Base-by-base conservation (phyloP, 2,888 invertebrate species). In the Lypha dubia region DNA sequence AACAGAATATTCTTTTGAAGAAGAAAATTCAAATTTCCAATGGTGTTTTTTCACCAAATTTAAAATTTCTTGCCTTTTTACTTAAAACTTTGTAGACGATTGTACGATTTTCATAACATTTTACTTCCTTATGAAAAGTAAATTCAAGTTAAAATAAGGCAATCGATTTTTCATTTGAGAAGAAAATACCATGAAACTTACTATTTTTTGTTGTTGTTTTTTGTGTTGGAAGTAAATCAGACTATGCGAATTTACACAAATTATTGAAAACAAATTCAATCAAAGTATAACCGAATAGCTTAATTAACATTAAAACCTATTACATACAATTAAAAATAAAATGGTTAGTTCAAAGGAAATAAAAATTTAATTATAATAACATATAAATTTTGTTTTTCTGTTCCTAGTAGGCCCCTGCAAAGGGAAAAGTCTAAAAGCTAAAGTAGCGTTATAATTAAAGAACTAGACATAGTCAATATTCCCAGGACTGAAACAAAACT, bases 341-440 rank as follows among this genome's bases (percentile, higher is more conserved):
- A 79, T 46, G 73, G 79, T 83, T 83, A 85, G 77, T 82, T 82
- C 65, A 80, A 85, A 80, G 46, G 71, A 86, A 85, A 86, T 71
- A 71, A 83, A 79, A 35, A 63, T 8, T 67, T 60, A 79, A 76
- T 86, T 76, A 1, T 58, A 79, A 76, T 63, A 76, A 53, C 13
- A 44, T 46, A 49, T 44, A 83, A 67, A 22, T 53, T 60, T 62
- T 70, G 75, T 58, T 32, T 67, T 67, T 76, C 41, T 56, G 28
- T 28, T 2, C 3, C 28, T 28, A 28, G 2, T 28, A 28, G 28
- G 5, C 5, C 28, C 28, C 5, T 28, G 28, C 28, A 28, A 2
- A 28, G 28, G 5, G 3, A 28, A 2, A 5, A 2, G 28, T 28
- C 5, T 28, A 46, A 71, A 35, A n/a, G n/a, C n/a, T n/a, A n/a